Evolutionary conservation across 2,888 invertebrate species (phyloP), one percentile per base, ranked within the genome.

Genomic region (Synanthedon formicaeformis): DNA sequence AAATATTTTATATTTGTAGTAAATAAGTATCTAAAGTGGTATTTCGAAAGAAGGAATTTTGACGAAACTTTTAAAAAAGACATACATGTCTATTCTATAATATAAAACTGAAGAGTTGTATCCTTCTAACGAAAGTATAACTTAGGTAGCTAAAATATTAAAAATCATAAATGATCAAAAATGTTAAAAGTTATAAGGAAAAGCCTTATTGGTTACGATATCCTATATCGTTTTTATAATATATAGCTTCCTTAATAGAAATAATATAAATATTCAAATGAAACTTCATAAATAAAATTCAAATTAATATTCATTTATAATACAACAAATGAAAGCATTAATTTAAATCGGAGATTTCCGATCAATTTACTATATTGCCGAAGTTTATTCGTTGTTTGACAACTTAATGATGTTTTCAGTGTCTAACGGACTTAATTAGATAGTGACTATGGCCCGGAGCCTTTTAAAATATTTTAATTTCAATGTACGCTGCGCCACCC

Each of bases 361-460:
- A 70, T 67, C 63, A 65, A 69, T 71, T 71, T 62, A 66, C 65
- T 63, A 65, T 67, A 67, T 64, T 59, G 63, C 57, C 61, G 60
- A 61, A 61, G 60, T 73, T 73, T 71, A 73, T 75, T 68, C 66
- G 65, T 58, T 61, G 60, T 73, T 71, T 73, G 76, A 75, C 74
- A 75, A 71, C 69, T 74, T 76, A 76, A 78, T 78, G 65, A 65
- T 64, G 58, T 66, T 74, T 73, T 69, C 68, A 70, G 65, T 69
- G 69, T 66, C 63, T 69, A 71, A 71, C 60, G 66, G 54, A 67
- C 63, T 66, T 73, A 71, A 76, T 71, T 73, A 73, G 67, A 70
- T 63, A 66, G 67, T 59, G 55, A 58, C 57, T 56, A 56, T 63
- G 57, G 73, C 75, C 71, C 56, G 58, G 52, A 68, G 76, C 16